These are phyloP conservation scores for Dryobota labecula DNA, from an alignment of 2,888 invertebrate genomes.

Conservation along the genomic window DNA sequence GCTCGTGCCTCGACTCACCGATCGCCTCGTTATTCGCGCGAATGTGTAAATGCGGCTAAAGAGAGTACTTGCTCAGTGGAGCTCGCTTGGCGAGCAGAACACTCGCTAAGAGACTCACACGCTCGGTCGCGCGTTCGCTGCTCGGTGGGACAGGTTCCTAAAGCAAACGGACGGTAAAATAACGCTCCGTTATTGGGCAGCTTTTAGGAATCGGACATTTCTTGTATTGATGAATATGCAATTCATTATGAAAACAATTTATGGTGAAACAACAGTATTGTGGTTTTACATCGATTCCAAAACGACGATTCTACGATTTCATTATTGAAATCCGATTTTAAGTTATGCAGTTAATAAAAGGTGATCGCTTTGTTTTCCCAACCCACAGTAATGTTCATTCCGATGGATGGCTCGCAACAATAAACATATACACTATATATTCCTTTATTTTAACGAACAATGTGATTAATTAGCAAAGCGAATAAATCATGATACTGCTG, in stretches of 20 bases:
- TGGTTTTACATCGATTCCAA: background rate
- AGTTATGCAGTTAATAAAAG: background rate
- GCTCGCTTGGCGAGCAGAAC: too few relatives aligned
- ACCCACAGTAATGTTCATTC: background rate
- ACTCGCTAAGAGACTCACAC: background rate
- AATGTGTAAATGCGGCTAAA: too few relatives aligned
- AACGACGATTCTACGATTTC: background rate
- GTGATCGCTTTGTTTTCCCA: background rate
- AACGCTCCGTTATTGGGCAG: background rate
- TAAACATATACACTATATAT: background rate
- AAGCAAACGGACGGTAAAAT: background rate
- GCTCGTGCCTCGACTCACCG: too few relatives aligned
- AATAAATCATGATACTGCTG: background rate
- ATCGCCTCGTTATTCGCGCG: too few relatives aligned
- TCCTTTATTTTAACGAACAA: constrained; percentile 2
- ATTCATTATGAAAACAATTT: too few relatives aligned
- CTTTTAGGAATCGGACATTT: background rate
- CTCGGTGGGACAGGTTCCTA: background rate
- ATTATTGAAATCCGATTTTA: background rate
- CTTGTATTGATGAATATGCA: background rate
- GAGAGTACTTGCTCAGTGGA: too few relatives aligned
- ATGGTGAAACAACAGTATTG: background rate
- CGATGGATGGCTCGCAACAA: background rate
- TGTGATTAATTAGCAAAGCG: background rate
- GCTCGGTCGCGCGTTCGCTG: background rate